Percentiles rank a stretch among this genome's conserved stretches.
These are phyloP conservation scores for Bradynema listronoti DNA, from an alignment of 1,140 invertebrate species.

Conservation along the genomic window DNA sequence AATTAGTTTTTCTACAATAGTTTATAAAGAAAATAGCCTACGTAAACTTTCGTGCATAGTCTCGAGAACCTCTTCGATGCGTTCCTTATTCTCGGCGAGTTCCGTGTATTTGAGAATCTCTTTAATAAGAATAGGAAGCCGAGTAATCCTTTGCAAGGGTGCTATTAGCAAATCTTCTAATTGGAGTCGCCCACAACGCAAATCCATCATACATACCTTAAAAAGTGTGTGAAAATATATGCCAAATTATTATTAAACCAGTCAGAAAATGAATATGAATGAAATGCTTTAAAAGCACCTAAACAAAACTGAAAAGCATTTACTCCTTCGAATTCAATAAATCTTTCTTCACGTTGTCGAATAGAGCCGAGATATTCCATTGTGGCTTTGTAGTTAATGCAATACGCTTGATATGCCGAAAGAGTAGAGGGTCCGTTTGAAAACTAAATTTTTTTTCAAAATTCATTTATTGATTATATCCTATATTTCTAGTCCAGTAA, in stretches of 20 bases:
- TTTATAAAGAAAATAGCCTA: slow-evolving; percentile 58
- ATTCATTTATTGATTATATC: too few relatives aligned
- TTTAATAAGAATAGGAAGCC: slow-evolving; percentile 66
- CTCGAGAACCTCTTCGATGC: slow-evolving; percentile 64
- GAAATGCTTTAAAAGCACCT: not conserved
- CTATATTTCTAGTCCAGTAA: too few relatives aligned
- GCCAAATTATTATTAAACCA: not conserved
- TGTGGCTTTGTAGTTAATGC: slow-evolving; percentile 49
- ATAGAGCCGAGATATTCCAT: slow-evolving; percentile 53
- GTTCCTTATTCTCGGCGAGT: slow-evolving; percentile 61
- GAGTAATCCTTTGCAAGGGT: slow-evolving; percentile 69
- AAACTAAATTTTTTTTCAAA: too few relatives aligned
- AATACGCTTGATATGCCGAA: slow-evolving; percentile 52
- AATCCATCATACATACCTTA: slow-evolving; percentile 38
- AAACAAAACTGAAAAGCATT: slow-evolving; percentile 8
- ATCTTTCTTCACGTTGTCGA: slow-evolving; percentile 51
- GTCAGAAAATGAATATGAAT: not conserved
- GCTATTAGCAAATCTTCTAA: slow-evolving; percentile 67
- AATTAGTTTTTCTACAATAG: too few relatives aligned
- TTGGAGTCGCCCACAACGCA: slow-evolving; percentile 61
- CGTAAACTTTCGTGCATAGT: slow-evolving; percentile 66
- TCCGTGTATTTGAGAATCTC: slow-evolving; percentile 65
- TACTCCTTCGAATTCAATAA: slow-evolving; percentile 52
- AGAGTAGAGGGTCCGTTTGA: slow-evolving; percentile 55
- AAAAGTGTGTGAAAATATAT: not conserved